Evolutionary conservation across 2,113 vertebrate genomes (phyloP).

Genomic region (Glareola pratincola): DNA sequence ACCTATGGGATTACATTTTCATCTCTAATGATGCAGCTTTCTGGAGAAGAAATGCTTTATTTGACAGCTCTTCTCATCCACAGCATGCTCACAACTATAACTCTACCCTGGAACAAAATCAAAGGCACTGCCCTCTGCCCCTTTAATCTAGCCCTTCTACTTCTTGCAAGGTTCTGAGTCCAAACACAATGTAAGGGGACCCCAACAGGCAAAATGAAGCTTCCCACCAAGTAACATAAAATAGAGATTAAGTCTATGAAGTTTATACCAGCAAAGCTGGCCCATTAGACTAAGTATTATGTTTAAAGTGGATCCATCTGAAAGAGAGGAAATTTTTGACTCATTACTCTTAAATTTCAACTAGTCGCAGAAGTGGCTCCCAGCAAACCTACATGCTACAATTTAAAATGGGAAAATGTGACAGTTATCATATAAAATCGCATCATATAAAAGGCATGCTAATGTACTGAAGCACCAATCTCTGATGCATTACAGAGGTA

Average conservation of each 20-base stretch:
- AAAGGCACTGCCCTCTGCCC: background rate
- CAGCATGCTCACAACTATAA: background rate
- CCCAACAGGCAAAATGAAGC: background rate
- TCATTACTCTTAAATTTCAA: background rate
- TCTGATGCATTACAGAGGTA: background rate
- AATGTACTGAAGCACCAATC: background rate
- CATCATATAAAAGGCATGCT: background rate
- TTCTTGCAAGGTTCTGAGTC: background rate
- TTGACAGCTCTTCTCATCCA: background rate
- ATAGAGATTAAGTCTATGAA: background rate
- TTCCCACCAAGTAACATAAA: background rate
- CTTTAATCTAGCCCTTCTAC: background rate
- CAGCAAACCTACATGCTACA: background rate
- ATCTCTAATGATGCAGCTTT: background rate
- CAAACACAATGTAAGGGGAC: background rate
- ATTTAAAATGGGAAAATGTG: background rate
- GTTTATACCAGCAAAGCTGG: background rate
- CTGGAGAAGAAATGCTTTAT: background rate
- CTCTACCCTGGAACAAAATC: background rate
- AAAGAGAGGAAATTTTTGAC: background rate
- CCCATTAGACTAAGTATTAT: background rate
- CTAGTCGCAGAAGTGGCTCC: background rate
- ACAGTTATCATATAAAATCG: background rate
- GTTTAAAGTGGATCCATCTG: background rate
- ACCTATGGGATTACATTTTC: rapidly evolving